Conservation (phyloP, 2,888 invertebrate genomes). For the Sarcophaga subvicina region DNA sequence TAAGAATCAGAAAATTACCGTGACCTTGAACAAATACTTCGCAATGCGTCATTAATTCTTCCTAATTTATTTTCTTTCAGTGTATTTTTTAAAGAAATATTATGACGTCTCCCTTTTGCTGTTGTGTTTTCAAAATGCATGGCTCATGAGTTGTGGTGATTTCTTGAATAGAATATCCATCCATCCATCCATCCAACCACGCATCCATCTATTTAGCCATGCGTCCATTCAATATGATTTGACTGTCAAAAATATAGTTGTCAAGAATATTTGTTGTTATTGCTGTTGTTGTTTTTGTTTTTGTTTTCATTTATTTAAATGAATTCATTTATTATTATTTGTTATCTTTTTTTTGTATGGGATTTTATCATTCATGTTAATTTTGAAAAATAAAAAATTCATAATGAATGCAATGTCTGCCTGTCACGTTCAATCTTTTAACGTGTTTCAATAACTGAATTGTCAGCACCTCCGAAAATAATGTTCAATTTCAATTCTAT, state of each 20-base stretch:
- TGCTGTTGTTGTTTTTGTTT: background rate
- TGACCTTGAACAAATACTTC: no score
- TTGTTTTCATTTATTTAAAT: constrained; percentile 22
- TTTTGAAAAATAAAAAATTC: constrained; percentile 48
- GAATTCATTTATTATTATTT: constrained; percentile 51
- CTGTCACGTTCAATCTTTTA: constrained; percentile 81
- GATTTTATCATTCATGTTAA: background rate
- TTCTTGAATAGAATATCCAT: no score
- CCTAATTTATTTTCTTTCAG: no score
- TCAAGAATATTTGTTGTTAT: constrained; percentile 47
- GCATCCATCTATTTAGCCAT: no score
- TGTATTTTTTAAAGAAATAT: no score
- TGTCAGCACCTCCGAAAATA: constrained; percentile 75
- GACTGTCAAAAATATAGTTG: constrained; percentile 63
- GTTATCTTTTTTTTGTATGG: constrained; percentile 18
- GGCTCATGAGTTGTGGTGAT: no score
- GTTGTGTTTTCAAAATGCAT: no score
- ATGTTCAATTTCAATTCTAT: constrained; percentile 75
- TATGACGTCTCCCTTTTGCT: no score
- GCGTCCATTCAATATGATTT: constrained; percentile 20
- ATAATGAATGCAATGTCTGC: constrained; percentile 44
- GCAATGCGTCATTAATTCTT: no score
- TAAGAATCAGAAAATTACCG: no score
- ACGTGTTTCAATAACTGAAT: constrained; percentile 74
- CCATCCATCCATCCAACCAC: no score